Conservation (phyloP, 1,140 invertebrate genomes). For the Physella acuta region DNA sequence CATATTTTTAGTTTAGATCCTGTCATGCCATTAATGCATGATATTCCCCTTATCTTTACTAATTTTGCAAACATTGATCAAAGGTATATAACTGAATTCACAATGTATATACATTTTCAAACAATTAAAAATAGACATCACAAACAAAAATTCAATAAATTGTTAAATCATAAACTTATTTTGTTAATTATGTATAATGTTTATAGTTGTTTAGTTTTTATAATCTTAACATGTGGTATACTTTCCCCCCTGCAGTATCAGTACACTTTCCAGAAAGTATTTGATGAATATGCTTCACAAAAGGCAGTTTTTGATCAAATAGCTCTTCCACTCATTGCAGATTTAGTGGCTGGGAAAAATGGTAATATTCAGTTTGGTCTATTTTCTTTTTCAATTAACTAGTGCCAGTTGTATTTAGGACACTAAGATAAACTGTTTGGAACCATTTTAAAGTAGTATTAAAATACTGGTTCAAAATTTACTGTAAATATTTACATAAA, state of each 20-base stretch:
- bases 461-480: not conserved
- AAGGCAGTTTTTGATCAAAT: constrained; percentile 82
- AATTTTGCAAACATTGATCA: too few species aligned
- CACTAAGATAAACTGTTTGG: not conserved
- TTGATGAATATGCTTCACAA: constrained; percentile 75
- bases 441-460: not conserved
- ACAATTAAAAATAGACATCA: not conserved
- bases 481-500: not conserved
- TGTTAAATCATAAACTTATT: not conserved
- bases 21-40: too few species aligned
- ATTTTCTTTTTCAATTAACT: too few species aligned
- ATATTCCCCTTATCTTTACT: too few species aligned
- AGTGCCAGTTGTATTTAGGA: not conserved
- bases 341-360: constrained; percentile 72
- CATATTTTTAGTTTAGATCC: too few species aligned
- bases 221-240: not conserved
- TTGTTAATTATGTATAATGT: not conserved
- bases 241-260: constrained; percentile 45
- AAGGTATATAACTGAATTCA: too few species aligned
- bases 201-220: not conserved
- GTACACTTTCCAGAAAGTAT: constrained; percentile 74
- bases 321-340: constrained; percentile 82
- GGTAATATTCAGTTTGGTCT: constrained; percentile 57
- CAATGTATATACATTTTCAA: not conserved
- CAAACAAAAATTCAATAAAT: not conserved